Evolutionary conservation across 2,888 invertebrate genomes (phyloP).

Genomic region (Synanthedon tipuliformis): DNA sequence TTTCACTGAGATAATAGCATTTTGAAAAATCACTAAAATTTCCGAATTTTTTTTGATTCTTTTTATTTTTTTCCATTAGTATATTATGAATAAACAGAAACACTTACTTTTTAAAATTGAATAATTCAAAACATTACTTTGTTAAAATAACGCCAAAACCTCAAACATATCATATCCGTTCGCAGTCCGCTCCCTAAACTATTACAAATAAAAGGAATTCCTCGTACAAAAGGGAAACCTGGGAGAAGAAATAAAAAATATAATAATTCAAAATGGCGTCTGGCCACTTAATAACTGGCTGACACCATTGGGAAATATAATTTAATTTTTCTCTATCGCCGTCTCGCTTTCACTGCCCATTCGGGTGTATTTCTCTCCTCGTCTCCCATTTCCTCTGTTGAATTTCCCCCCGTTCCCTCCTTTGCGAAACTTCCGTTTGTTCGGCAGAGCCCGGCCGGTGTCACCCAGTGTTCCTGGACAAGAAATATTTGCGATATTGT

Average conservation of each 20-base stretch:
- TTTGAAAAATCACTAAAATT: too few species aligned
- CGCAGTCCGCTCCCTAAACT: constrained; percentile 51
- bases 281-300: constrained; percentile 72
- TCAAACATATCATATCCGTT: constrained; percentile 42
- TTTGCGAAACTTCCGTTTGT: constrained; percentile 42
- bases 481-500: constrained; percentile 66
- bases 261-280: constrained; percentile 71
- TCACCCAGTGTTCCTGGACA: constrained; percentile 59
- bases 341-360: constrained; percentile 26
- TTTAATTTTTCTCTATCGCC: constrained; percentile 63
- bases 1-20: too few species aligned
- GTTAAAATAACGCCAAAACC: constrained; percentile 8
- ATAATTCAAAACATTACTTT: too few species aligned
- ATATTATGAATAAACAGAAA: too few species aligned
- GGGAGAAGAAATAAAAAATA: constrained; percentile 59
- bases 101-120: too few species aligned
- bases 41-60: too few species aligned
- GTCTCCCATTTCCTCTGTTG: constrained; percentile 42
- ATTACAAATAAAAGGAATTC: constrained; percentile 62
- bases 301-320: constrained; percentile 72
- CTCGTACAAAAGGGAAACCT: constrained; percentile 57
- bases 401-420: constrained; percentile 23
- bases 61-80: too few species aligned
- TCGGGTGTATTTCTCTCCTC: constrained; percentile 27
- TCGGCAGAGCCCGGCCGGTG: constrained; percentile 32